Evolutionary conservation across 2,888 invertebrate species (phyloP).

Genomic region (Tinea trinotella): DNA sequence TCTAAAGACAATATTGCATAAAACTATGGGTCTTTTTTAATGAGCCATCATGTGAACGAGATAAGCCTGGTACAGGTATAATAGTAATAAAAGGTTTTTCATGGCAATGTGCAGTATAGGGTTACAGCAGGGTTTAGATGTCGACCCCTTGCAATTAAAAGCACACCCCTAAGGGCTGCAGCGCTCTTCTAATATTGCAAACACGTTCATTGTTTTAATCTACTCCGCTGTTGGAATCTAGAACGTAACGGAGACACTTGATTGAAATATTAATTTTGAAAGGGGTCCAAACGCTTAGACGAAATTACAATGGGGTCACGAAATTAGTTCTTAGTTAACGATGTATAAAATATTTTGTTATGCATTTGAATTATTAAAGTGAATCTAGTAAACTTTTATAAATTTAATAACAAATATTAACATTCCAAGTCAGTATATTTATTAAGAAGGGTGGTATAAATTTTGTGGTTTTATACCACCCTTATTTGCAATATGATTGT

Average conservation of each 20-base stretch:
- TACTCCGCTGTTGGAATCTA: slow-evolving; percentile 46
- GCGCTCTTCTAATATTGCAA: slow-evolving; percentile 51
- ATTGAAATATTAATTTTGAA: slow-evolving; percentile 59
- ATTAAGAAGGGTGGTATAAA: neutral
- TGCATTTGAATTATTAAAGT: slow-evolving; percentile 13
- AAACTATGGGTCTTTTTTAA: no score
- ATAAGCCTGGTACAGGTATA: neutral
- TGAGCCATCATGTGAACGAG: neutral
- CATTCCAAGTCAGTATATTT: neutral
- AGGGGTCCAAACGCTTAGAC: slow-evolving; percentile 21
- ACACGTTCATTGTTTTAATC: slow-evolving; percentile 70
- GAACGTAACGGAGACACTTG: slow-evolving; percentile 41
- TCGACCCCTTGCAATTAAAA: slow-evolving; percentile 61
- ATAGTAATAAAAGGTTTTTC: slow-evolving; percentile 17
- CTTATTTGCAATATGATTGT: no score
- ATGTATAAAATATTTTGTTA: slow-evolving; percentile 6
- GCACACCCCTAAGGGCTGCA: slow-evolving; percentile 60
- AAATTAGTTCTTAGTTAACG: slow-evolving; percentile 15
- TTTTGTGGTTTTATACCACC: no score
- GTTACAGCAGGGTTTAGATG: slow-evolving; percentile 19
- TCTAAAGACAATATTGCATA: no score
- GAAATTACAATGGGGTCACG: slow-evolving; percentile 11
- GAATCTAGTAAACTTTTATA: neutral
- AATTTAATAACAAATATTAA: neutral
- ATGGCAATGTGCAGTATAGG: slow-evolving; percentile 5